Evolutionary conservation across 2,797 vertebrate genomes (phyloP).

Genomic region (Urophycis tenuis): DNA sequence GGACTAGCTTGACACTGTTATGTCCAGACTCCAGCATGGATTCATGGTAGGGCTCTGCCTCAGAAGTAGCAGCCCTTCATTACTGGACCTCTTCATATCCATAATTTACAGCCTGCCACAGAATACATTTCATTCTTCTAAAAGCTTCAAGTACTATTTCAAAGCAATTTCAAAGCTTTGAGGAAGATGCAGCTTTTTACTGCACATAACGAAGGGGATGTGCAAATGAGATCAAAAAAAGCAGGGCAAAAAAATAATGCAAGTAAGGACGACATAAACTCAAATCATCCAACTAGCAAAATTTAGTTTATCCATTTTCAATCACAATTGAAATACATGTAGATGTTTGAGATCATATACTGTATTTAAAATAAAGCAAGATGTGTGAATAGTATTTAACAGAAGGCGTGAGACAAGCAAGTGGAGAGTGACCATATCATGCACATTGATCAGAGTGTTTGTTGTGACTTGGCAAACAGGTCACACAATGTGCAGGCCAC

Average conservation of each 20-base stretch:
- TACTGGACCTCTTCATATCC: conserved; percentile 29
- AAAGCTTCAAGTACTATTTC: conserved; percentile 15
- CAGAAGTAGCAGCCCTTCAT: conserved; percentile 17
- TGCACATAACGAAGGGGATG: conserved; percentile 22
- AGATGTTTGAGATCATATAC: neutral
- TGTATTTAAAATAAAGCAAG: neutral
- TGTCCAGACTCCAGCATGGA: neutral
- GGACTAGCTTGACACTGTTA: neutral
- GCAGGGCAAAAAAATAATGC: neutral
- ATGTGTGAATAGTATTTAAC: neutral
- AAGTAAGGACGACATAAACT: neutral
- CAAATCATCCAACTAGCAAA: neutral
- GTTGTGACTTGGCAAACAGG: no score
- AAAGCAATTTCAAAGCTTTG: conserved; percentile 15
- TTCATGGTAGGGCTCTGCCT: conserved; percentile 23
- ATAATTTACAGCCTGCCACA: conserved; percentile 32
- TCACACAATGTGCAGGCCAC: no score
- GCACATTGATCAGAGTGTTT: no score
- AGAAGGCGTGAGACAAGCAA: neutral
- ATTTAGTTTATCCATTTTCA: neutral
- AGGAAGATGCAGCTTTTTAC: conserved; percentile 17
- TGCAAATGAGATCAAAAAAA: neutral
- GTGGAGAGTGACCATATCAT: neutral
- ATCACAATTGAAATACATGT: neutral
- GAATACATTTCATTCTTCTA: conserved; percentile 22